Evolutionary conservation across 2,113 vertebrate genomes (phyloP).

Genomic region (Corynorhinus townsendii): DNA sequence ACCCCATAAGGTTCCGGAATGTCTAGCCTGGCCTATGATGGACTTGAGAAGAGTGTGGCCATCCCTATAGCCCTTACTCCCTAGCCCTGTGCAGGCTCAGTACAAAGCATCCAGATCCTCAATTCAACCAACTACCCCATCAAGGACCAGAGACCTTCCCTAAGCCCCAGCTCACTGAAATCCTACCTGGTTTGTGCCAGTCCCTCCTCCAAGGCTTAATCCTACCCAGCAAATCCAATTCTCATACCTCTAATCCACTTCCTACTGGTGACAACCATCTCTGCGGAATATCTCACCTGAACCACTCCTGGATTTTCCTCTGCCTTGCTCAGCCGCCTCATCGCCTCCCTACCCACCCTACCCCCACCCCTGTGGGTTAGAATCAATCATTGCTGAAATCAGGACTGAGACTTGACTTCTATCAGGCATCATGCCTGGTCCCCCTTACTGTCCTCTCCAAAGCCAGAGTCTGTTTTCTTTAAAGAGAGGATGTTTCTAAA

Average conservation of each 20-base stretch:
- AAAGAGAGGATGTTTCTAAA: background rate
- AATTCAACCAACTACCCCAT: background rate
- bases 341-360: background rate
- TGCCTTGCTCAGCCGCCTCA: background rate
- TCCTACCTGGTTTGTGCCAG: background rate
- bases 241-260: background rate
- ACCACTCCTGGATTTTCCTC: background rate
- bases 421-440: background rate
- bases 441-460: background rate
- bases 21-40: background rate
- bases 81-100: background rate
- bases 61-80: background rate
- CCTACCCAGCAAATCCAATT: background rate
- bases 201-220: background rate
- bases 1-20: background rate
- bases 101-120: background rate
- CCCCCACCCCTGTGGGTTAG: background rate
- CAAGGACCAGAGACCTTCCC: background rate
- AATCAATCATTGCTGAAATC: background rate
- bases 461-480: background rate
- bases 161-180: background rate
- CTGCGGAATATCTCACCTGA: background rate
- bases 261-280: background rate
- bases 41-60: background rate
- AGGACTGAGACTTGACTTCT: background rate